Percentiles rank a stretch among this genome's conserved stretches.
Evolutionary conservation across 1,140 invertebrate species (phyloP).

Genomic region (Papilio machaon): DNA sequence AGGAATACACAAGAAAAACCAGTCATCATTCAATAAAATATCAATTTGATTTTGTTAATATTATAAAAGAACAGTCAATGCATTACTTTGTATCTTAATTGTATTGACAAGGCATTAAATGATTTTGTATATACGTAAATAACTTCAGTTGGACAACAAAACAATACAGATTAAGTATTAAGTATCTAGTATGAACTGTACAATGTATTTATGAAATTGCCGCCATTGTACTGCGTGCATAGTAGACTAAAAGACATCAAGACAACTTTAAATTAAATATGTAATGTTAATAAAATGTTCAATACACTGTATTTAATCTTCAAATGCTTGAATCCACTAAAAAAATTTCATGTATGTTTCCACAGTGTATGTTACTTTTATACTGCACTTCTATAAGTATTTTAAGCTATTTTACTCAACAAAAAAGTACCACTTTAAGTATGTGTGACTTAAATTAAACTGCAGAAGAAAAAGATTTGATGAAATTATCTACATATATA

Average conservation of each 20-base stretch:
- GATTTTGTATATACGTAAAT: background rate
- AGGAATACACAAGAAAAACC: background rate
- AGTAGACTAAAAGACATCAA: background rate
- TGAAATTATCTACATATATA: too few species aligned
- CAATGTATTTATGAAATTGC: slow-evolving; percentile 51
- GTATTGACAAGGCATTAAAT: background rate
- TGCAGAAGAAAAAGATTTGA: too few species aligned
- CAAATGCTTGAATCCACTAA: background rate
- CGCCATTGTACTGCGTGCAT: background rate
- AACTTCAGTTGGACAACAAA: background rate
- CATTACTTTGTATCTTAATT: background rate
- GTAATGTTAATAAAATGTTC: background rate
- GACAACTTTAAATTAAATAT: background rate
- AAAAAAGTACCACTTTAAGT: background rate
- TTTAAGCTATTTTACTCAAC: background rate
- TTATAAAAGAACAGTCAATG: background rate
- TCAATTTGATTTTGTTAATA: background rate
- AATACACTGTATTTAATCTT: background rate
- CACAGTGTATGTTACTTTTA: background rate
- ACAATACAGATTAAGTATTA: slow-evolving; percentile 55
- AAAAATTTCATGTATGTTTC: background rate
- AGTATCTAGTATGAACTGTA: slow-evolving; percentile 52
- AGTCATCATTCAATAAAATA: background rate
- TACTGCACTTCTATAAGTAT: background rate
- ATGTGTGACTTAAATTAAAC: too few species aligned